Percentiles rank a stretch among this genome's conserved stretches.
These are phyloP conservation scores for Platypus cylindrus DNA, from an alignment of 2,888 invertebrate genomes.

Conservation along the genomic window DNA sequence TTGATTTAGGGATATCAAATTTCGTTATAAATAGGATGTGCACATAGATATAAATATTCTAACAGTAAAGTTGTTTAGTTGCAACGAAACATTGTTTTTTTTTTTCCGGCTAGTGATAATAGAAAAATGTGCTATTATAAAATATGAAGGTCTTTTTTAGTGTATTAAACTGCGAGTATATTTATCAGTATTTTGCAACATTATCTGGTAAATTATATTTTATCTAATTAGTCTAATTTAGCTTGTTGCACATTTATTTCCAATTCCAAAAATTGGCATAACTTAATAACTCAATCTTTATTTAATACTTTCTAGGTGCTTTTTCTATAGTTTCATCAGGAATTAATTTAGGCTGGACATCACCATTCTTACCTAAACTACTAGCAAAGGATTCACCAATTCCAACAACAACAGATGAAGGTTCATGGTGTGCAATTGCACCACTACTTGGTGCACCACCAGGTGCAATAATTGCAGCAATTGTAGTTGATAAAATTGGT, in stretches of 20 bases:
- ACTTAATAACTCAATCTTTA: neutral
- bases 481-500: constrained; percentile 50
- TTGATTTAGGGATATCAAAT: no score
- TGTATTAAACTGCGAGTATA: constrained; percentile 17
- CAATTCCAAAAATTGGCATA: no score
- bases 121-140: constrained; percentile 6
- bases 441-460: constrained; percentile 51
- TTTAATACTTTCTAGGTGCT: constrained; percentile 19
- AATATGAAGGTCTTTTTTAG: constrained; percentile 6
- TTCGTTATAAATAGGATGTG: no score
- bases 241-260: no score
- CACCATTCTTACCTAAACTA: constrained; percentile 42
- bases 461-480: constrained; percentile 48
- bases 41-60: no score
- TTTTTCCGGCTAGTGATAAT: no score
- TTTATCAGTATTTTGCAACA: constrained; percentile 28
- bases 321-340: constrained; percentile 27
- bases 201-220: constrained; percentile 24
- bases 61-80: neutral
- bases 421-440: constrained; percentile 51
- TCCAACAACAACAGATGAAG: constrained; percentile 39
- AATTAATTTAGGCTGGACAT: constrained; percentile 42
- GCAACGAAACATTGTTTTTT: neutral
- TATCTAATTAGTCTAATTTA: no score
- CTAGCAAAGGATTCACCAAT: constrained; percentile 36